A percentile compares a stretch with the other conserved stretches of the same genome.
These are phyloP conservation scores for Trichomalopsis sarcophagae DNA, from an alignment of 1,140 invertebrate genomes.

Conservation along the genomic window DNA sequence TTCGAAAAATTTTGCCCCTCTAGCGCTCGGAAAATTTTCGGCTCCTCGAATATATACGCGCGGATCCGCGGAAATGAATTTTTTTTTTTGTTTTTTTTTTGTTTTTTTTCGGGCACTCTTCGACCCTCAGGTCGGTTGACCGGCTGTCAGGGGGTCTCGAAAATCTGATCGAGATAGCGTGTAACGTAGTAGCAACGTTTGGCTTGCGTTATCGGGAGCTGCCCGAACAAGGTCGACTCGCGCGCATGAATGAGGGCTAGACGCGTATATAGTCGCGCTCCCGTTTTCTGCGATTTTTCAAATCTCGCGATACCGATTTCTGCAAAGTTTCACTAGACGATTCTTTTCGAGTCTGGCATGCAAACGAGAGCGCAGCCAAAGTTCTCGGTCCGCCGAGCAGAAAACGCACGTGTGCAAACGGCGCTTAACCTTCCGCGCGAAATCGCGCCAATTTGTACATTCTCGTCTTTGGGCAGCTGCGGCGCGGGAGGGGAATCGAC, in stretches of 20 bases:
- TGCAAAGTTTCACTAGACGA: no score
- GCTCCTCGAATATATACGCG: not conserved
- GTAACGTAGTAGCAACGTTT: no score
- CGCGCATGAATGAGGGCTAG: no score
- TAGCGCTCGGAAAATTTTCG: not conserved
- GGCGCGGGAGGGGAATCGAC: not conserved
- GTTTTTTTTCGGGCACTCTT: no score
- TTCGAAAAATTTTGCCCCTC: constrained; percentile 3
- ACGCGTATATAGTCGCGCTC: no score
- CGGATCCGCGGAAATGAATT: not conserved
- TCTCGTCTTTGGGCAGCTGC: not conserved
- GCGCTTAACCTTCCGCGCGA: not conserved
- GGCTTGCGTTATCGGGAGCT: no score
- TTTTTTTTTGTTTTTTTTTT: no score
- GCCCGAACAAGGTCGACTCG: no score
- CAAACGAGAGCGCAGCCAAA: not conserved
- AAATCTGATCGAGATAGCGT: no score
- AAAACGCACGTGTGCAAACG: not conserved
- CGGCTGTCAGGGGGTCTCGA: no score
- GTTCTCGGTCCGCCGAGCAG: not conserved
- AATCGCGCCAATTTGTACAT: not conserved
- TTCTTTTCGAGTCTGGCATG: not conserved
- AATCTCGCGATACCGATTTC: not conserved
- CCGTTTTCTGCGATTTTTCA: not conserved
- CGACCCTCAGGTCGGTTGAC: no score